Evolutionary conservation across 2,888 invertebrate genomes (phyloP).

Genomic region (Drosophila anomelani): DNA sequence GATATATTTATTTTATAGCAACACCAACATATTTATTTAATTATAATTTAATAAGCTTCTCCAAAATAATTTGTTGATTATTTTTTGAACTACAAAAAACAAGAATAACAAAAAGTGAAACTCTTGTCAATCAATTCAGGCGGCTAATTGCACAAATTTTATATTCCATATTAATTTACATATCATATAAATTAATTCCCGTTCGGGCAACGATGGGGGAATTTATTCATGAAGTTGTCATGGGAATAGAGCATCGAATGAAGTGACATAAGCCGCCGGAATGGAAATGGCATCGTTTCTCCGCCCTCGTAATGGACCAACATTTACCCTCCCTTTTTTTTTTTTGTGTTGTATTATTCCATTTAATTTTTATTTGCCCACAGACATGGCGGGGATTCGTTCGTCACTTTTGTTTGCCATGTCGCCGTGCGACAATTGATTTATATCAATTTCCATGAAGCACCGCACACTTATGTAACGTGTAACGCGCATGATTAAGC

Average conservation of each 20-base stretch:
- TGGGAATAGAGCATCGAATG: slow-evolving; percentile 37
- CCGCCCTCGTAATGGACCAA: slow-evolving; percentile 9
- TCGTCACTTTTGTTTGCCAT: slow-evolving; percentile 47
- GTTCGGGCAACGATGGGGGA: slow-evolving; percentile 4
- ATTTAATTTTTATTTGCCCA: slow-evolving; percentile 73
- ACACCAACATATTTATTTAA: slow-evolving; percentile 19
- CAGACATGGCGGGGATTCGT: slow-evolving; percentile 26
- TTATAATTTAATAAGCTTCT: slow-evolving; percentile 29
- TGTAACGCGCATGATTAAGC: slow-evolving; percentile 49
- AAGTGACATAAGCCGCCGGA: slow-evolving; percentile 30
- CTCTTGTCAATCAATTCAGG: slow-evolving; percentile 39
- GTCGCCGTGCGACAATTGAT: slow-evolving; percentile 59
- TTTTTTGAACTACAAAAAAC: slow-evolving; percentile 5
- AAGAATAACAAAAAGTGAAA: not conserved
- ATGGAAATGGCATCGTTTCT: slow-evolving; percentile 3
- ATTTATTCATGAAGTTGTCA: slow-evolving; percentile 40
- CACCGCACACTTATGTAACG: slow-evolving; percentile 74
- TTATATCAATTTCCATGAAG: slow-evolving; percentile 77
- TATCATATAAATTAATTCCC: slow-evolving; percentile 49
- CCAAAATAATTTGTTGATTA: slow-evolving; percentile 24
- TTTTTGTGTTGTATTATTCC: slow-evolving; percentile 40
- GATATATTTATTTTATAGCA: slow-evolving; percentile 3
- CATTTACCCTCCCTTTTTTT: not conserved
- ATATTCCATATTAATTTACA: slow-evolving; percentile 50
- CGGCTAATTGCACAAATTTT: slow-evolving; percentile 44